phyloP scores from a whole-genome alignment of 2,113 vertebrate genomes.

The Haemorhous mexicanus region DNA sequence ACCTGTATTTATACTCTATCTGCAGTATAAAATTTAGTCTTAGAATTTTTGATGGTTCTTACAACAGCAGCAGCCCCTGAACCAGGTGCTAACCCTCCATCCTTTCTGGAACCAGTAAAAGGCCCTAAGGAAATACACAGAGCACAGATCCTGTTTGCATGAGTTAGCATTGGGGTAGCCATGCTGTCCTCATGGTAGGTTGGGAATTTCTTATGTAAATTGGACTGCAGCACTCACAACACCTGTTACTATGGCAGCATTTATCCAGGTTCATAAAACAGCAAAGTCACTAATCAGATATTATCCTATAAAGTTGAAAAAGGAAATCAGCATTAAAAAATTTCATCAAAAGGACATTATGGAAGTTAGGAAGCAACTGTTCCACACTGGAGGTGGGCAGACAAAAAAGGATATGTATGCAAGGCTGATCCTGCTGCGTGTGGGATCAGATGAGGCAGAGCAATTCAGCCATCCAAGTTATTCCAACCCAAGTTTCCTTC shows the following conservation, averaged over 20 bases:
- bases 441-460: neutral
- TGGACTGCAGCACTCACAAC: neutral
- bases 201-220: neutral
- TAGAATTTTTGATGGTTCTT: neutral
- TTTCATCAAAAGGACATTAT: neutral
- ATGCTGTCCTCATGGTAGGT: neutral
- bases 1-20: neutral
- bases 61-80: neutral
- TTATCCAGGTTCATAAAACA: constrained; percentile 5
- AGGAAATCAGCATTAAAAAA: neutral
- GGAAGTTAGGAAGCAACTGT: neutral
- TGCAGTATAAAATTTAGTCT: neutral
- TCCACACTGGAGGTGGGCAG: neutral
- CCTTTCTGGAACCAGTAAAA: neutral
- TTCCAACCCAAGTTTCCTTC: neutral
- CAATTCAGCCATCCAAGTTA: neutral
- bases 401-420: neutral
- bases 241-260: constrained; percentile 6
- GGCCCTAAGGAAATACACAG: neutral
- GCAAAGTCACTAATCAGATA: neutral
- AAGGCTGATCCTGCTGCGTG: neutral
- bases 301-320: neutral
- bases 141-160: neutral
- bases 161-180: neutral
- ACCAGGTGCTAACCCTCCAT: neutral